phyloP scores from a whole-genome alignment of 2,113 vertebrate genomes.

The Quiscalus mexicanus region DNA sequence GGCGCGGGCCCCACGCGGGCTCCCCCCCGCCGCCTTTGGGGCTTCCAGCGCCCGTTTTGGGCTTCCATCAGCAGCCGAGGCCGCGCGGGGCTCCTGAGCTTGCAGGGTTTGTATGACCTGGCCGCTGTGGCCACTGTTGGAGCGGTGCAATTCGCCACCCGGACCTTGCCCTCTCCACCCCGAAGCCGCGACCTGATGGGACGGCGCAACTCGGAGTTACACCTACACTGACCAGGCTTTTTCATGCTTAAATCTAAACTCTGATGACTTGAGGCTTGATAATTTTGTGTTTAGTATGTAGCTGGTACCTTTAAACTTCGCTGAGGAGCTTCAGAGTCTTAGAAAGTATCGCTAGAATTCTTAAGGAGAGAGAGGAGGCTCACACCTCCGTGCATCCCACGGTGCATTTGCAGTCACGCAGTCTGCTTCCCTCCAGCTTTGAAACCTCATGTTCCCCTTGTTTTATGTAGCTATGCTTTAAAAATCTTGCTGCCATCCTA shows the following conservation, averaged over 20 bases:
- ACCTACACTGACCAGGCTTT: accelerated
- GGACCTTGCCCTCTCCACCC: background rate
- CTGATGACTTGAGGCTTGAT: background rate
- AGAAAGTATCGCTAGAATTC: background rate
- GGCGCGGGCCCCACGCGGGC: background rate
- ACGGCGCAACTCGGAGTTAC: accelerated
- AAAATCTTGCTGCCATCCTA: background rate
- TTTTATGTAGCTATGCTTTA: background rate
- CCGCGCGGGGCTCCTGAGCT: accelerated
- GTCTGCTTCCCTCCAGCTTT: background rate
- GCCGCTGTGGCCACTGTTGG: accelerated
- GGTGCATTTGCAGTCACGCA: background rate
- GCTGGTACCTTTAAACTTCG: background rate
- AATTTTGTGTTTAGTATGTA: background rate
- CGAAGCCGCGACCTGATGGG: background rate
- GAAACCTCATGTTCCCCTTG: background rate
- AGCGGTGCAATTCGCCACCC: accelerated
- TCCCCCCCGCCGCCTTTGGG: accelerated
- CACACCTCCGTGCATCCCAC: background rate
- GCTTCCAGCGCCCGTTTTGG: accelerated
- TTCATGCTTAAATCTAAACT: accelerated
- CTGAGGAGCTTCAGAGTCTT: background rate
- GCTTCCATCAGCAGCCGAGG: accelerated
- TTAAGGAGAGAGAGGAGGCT: background rate
- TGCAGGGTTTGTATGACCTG: accelerated